Percentiles rank a stretch among this genome's conserved stretches.
Conservation (phyloP, 2,888 invertebrate species). For the Cosmopolites sordidus region DNA sequence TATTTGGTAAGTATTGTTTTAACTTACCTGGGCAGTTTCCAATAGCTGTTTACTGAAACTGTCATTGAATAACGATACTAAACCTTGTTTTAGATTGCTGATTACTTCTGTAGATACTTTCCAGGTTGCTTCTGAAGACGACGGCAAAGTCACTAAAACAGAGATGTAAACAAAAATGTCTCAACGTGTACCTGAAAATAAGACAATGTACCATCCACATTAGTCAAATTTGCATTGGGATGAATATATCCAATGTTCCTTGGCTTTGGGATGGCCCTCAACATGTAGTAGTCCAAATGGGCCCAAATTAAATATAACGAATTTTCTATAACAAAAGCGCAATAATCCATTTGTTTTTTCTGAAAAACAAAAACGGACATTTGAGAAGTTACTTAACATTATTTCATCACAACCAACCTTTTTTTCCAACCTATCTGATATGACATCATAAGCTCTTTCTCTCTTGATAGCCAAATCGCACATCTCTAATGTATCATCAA, state of each 20-base stretch:
- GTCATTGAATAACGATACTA: constrained; percentile 72
- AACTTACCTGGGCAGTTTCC: constrained; percentile 51
- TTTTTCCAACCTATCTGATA: constrained; percentile 53
- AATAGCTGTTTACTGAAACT: constrained; percentile 71
- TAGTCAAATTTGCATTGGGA: constrained; percentile 31
- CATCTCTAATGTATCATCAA: constrained; percentile 40
- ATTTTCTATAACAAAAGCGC: constrained; percentile 65
- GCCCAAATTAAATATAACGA: constrained; percentile 73
- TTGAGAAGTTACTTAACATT: background rate
- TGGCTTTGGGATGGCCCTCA: constrained; percentile 54
- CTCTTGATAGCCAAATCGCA: constrained; percentile 39
- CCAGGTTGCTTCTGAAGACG: constrained; percentile 53
- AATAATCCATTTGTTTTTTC: constrained; percentile 57
- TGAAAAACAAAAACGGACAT: constrained; percentile 35
- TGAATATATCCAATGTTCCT: constrained; percentile 35
- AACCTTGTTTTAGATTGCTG: constrained; percentile 64
- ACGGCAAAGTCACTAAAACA: constrained; percentile 45
- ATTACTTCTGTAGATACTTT: constrained; percentile 59
- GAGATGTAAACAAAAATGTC: no score
- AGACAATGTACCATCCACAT: constrained; percentile 41
- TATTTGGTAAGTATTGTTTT: no score
- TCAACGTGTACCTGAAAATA: no score
- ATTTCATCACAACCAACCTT: constrained; percentile 33
- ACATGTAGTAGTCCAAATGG: constrained; percentile 68
- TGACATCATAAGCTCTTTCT: constrained; percentile 47